Evolutionary conservation across 1,140 invertebrate species (phyloP).

Genomic region (Pseudachorutes palmiensis): DNA sequence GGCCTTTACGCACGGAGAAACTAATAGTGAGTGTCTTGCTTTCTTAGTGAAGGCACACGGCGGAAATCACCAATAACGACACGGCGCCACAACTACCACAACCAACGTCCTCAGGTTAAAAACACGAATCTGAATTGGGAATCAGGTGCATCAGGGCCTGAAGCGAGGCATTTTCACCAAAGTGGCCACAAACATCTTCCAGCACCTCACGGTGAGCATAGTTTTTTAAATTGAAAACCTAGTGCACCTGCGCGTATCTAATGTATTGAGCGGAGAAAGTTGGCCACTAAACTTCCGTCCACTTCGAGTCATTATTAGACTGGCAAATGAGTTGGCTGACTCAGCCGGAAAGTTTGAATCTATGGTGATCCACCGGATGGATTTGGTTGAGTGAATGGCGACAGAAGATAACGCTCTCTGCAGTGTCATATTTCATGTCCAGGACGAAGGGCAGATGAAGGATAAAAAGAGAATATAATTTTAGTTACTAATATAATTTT

Average conservation of each 20-base stretch:
- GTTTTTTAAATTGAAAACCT: neutral
- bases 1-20: too few relatives aligned
- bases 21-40: too few relatives aligned
- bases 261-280: conserved; percentile 1
- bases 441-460: neutral
- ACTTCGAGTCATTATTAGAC: conserved; percentile 35
- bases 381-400: conserved; percentile 9
- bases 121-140: too few relatives aligned
- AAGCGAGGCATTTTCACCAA: conserved; percentile 99
- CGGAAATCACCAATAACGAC: too few relatives aligned
- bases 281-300: conserved; percentile 33
- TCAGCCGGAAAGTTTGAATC: conserved; percentile 12
- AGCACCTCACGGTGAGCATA: conserved; percentile 97
- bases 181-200: conserved; percentile 99
- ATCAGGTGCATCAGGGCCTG: too few relatives aligned
- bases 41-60: too few relatives aligned
- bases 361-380: neutral
- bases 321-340: conserved; percentile 25
- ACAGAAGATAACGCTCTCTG: neutral
- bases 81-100: too few relatives aligned
- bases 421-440: conserved; percentile 1
- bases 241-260: neutral
- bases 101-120: too few relatives aligned
- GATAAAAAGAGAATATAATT: conserved; percentile 5
- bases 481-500: too few relatives aligned